These are phyloP conservation scores for Myrmecobius fasciatus DNA, from an alignment of 2,113 vertebrate genomes.

Conservation along the genomic window DNA sequence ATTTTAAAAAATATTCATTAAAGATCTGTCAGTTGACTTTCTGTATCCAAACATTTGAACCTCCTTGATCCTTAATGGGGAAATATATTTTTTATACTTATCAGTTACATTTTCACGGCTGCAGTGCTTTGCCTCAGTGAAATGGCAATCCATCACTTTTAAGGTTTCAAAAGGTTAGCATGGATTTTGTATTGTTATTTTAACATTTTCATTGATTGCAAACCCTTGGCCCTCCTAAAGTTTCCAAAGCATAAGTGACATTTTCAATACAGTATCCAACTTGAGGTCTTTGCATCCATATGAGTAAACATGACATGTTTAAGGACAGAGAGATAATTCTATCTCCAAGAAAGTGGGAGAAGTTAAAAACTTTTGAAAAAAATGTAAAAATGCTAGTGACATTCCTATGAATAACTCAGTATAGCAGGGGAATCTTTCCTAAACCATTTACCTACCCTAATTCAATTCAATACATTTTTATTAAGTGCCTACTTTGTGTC, in stretches of 20 bases:
- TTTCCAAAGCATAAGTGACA: conserved; percentile 29
- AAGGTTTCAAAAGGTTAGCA: conserved; percentile 71
- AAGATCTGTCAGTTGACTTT: conserved; percentile 78
- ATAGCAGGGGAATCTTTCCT: neutral
- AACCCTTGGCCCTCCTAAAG: conserved; percentile 34
- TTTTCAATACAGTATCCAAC: conserved; percentile 22
- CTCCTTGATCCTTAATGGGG: conserved; percentile 43
- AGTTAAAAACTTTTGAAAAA: conserved; percentile 30
- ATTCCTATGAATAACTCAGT: conserved; percentile 44
- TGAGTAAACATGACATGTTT: neutral
- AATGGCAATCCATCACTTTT: conserved; percentile 67
- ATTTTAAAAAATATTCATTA: conserved; percentile 77
- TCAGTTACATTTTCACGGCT: conserved; percentile 70
- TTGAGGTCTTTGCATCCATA: conserved; percentile 20
- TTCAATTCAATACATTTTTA: neutral
- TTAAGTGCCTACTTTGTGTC: neutral
- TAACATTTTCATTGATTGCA: conserved; percentile 57
- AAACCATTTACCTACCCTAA: neutral
- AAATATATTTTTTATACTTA: conserved; percentile 62
- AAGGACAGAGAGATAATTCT: conserved; percentile 25
- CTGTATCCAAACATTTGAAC: conserved; percentile 69
- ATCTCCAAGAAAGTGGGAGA: neutral
- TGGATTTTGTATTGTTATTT: conserved; percentile 57
- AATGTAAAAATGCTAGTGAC: conserved; percentile 22
- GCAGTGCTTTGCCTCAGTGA: conserved; percentile 51